A percentile compares a stretch with the other conserved stretches of the same genome.
These are phyloP conservation scores for Thymelicus acteon DNA, from an alignment of 2,888 invertebrate genomes.

Conservation along the genomic window DNA sequence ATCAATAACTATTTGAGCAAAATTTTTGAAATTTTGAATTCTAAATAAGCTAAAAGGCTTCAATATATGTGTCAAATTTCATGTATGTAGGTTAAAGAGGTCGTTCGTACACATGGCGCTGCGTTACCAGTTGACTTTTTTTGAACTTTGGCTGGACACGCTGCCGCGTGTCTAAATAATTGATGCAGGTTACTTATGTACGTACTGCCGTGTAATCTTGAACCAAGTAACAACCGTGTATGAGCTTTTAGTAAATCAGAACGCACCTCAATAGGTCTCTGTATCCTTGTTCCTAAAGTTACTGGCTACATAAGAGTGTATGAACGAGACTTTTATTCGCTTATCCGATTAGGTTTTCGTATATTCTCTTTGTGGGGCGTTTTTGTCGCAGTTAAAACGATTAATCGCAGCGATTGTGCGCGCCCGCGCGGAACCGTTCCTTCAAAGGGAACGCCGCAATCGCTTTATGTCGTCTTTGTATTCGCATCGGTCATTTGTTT, in stretches of 20 bases:
- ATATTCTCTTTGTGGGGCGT: constrained; percentile 73
- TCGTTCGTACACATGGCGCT: too few relatives aligned
- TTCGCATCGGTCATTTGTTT: constrained; percentile 27
- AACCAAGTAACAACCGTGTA: too few relatives aligned
- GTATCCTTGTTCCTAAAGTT: constrained; percentile 37
- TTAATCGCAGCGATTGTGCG: constrained; percentile 68
- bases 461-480: constrained; percentile 18
- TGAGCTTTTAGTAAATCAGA: neutral
- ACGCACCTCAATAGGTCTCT: constrained; percentile 5
- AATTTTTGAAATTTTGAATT: too few relatives aligned
- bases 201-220: too few relatives aligned
- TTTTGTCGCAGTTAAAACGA: constrained; percentile 57
- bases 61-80: too few relatives aligned
- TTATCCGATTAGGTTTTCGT: constrained; percentile 77
- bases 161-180: too few relatives aligned
- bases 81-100: too few relatives aligned
- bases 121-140: too few relatives aligned
- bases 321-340: constrained; percentile 68
- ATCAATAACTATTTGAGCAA: too few relatives aligned
- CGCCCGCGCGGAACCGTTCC: constrained; percentile 60
- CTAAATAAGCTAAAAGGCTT: too few relatives aligned
- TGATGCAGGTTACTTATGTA: too few relatives aligned
- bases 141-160: too few relatives aligned
- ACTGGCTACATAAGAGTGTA: constrained; percentile 42
- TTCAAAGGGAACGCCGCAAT: constrained; percentile 52